Percentiles rank a stretch among this genome's conserved stretches.
phyloP scores from a whole-genome alignment of 2,888 invertebrate genomes.

The Diaphora mendica region DNA sequence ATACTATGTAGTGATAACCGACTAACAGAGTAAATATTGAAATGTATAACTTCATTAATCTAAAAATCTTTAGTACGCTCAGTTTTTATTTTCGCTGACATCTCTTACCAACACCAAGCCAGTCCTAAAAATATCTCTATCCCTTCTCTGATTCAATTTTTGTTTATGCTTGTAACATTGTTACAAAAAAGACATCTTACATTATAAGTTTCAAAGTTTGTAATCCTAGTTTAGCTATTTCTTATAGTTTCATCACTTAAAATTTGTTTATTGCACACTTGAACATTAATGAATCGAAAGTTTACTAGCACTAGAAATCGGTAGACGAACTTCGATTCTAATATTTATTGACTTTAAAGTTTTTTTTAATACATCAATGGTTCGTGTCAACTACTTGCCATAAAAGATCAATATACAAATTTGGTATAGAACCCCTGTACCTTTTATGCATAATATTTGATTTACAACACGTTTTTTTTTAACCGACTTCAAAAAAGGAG shows the following conservation, averaged over 20 bases:
- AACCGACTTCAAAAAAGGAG: no score
- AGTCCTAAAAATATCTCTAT: not conserved
- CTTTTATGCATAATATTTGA: not conserved
- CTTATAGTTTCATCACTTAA: not conserved
- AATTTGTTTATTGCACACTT: not conserved
- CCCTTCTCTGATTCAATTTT: not conserved
- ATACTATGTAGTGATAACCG: no score
- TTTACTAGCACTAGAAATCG: not conserved
- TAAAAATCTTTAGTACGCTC: not conserved
- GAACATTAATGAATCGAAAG: not conserved
- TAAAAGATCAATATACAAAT: not conserved
- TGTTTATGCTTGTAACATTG: not conserved
- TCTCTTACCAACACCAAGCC: not conserved
- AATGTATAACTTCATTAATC: not conserved
- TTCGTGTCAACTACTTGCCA: not conserved
- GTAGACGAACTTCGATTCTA: not conserved
- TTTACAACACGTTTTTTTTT: not conserved
- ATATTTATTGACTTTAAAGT: not conserved
- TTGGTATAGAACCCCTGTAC: not conserved
- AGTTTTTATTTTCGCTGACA: not conserved
- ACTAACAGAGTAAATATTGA: not conserved
- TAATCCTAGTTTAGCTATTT: not conserved
- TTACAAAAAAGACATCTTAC: not conserved
- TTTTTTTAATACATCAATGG: not conserved
- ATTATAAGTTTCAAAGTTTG: not conserved